Conservation (phyloP, 2,113 vertebrate species). For the Rhipidura dahli region DNA sequence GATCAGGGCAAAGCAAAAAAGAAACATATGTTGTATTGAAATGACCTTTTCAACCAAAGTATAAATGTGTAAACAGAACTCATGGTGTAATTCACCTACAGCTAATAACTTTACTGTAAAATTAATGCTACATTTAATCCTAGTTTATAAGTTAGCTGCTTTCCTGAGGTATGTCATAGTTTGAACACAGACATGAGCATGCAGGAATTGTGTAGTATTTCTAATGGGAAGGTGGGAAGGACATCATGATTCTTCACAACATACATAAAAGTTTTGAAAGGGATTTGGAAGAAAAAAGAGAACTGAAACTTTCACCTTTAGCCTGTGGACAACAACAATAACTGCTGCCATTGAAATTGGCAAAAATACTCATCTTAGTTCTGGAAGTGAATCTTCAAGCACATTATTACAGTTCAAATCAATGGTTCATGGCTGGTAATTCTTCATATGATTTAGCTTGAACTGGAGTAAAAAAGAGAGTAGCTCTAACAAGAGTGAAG, state of each 20-base stretch:
- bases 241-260: background rate
- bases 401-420: conserved; percentile 12
- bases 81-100: background rate
- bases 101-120: background rate
- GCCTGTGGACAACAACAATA: background rate
- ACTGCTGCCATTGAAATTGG: background rate
- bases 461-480: background rate
- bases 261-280: background rate
- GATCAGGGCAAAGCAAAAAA: background rate
- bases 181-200: background rate
- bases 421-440: background rate
- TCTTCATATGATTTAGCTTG: background rate
- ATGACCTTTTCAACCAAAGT: background rate
- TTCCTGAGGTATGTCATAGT: background rate
- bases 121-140: background rate
- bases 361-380: background rate
- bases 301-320: background rate
- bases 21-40: background rate
- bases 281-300: background rate
- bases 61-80: background rate
- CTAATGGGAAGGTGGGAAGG: background rate
- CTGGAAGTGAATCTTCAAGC: conserved; percentile 8
- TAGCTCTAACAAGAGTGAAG: background rate
- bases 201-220: background rate
- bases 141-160: background rate